phyloP scores from a whole-genome alignment of 1,140 invertebrate species.

The Telenomus remus region DNA sequence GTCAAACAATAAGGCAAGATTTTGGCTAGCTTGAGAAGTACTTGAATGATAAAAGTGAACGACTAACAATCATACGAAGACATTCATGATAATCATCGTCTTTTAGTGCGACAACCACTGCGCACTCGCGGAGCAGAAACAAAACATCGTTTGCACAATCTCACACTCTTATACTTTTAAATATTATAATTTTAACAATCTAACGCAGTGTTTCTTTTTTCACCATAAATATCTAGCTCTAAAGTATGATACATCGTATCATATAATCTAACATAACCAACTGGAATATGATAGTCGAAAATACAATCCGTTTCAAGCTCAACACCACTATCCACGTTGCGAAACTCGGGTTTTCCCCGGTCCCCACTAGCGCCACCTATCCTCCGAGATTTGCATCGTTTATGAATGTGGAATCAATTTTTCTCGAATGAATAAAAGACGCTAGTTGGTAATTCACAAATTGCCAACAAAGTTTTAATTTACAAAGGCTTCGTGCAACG shows the following conservation, averaged over 20 bases:
- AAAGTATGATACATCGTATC: constrained; percentile 41
- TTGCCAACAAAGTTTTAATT: not conserved
- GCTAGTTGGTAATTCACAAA: not conserved
- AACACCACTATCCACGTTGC: not conserved
- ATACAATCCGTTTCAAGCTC: constrained; percentile 22
- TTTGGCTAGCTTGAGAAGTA: no score
- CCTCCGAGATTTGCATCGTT: not conserved
- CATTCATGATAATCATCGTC: constrained; percentile 31
- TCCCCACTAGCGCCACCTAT: not conserved
- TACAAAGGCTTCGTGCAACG: not conserved
- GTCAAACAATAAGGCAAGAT: no score
- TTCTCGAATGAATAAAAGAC: not conserved
- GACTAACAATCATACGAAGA: constrained; percentile 7
- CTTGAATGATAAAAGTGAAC: not conserved
- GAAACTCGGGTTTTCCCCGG: not conserved
- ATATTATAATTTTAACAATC: constrained; percentile 39
- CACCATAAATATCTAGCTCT: constrained; percentile 26
- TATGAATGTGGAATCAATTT: not conserved
- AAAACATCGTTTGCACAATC: constrained; percentile 9
- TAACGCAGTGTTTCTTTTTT: constrained; percentile 17
- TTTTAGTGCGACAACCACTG: constrained; percentile 1
- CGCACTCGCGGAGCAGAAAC: constrained; percentile 4
- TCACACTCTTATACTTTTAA: constrained; percentile 10
- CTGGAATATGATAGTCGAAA: constrained; percentile 27
- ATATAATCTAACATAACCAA: constrained; percentile 29